Base-by-base conservation (phyloP, 2,113 vertebrate genomes). In the Percopsis transmontana region DNA sequence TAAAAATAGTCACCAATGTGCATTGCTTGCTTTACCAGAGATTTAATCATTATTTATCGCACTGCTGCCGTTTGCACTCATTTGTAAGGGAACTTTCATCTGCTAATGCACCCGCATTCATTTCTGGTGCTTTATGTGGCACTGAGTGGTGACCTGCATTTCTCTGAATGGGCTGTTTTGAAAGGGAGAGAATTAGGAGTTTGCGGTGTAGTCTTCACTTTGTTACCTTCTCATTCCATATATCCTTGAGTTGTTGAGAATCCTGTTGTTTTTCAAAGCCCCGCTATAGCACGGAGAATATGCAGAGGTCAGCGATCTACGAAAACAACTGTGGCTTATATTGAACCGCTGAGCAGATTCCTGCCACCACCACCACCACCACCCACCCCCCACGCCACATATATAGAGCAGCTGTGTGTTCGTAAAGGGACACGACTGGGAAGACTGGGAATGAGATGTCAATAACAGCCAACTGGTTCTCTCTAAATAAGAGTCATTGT, bases 371-470 rank as follows among this genome's bases (percentile, higher is more conserved):
- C 45, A 54, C 65, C 47, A 58, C 56, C 27, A 41, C 54, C 45
- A 54, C 65, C 47, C 58, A 33, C 27, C 27, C 27, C 27, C 27
- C 5, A 33, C 45, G 18, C 63, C 63, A 77, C 82, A 68, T 78
- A 68, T 78, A 53, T 23, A 47, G 68, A 38, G 68, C 70, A 81
- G 79, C 77, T 85, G 78, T 82, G 81, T 70, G 76, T 76, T 27
- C 16, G 21, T 38, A 13, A 10, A 27, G 27, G 27, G n/a, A n/a
- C n/a, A n/a, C 39, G 12, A n/a, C 38, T 27, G 18, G 20, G 41
- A 61, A 48, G 53, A 74, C 63, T 79, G 63, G 23, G 54, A 66
- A 56, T 58, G 55, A 74, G 59, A 71, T 61, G 42, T 79, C 56
- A 63, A 71, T 72, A 76, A 53, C 47, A 53, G 40, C 47, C 60